Conservation (phyloP, 2,888 invertebrate genomes). For the Melinaea marsaeus region DNA sequence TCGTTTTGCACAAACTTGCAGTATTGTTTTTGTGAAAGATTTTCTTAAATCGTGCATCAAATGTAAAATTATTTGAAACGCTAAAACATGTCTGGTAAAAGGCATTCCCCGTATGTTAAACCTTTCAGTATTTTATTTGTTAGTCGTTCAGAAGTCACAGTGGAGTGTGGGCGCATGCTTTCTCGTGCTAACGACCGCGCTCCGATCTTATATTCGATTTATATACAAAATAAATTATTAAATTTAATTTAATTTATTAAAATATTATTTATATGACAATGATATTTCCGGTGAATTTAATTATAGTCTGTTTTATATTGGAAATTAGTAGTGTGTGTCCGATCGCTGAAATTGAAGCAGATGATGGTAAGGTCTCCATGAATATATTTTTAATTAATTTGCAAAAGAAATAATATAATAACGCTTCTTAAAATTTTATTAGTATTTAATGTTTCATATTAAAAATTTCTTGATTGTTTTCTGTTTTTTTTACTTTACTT, state of each 20-base stretch:
- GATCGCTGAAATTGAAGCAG: conserved; percentile 59
- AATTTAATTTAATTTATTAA: too few relatives aligned
- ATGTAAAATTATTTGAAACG: not conserved
- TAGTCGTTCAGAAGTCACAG: conserved; percentile 34
- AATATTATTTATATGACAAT: conserved; percentile 13
- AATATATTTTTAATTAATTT: not conserved
- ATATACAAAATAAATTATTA: conserved; percentile 6
- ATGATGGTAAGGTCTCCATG: conserved; percentile 56
- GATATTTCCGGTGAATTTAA: conserved; percentile 40
- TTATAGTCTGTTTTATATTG: conserved; percentile 60
- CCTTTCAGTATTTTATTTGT: conserved; percentile 31
- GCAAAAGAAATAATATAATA: too few relatives aligned
- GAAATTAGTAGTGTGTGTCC: conserved; percentile 60
- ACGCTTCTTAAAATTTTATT: too few relatives aligned
- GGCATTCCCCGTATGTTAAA: conserved; percentile 21
- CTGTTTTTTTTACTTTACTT: too few relatives aligned
- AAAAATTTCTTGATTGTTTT: too few relatives aligned
- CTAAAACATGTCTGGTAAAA: conserved; percentile 14
- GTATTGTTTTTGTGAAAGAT: not conserved
- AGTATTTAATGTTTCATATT: too few relatives aligned
- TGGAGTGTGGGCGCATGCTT: conserved; percentile 31
- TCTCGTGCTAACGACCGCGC: conserved; percentile 21
- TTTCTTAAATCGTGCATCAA: not conserved
- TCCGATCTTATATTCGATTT: conserved; percentile 23
- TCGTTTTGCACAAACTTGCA: not conserved